Evolutionary conservation across 2,888 invertebrate genomes (phyloP), one percentile per base, ranked within the genome.

Genomic region (Lasioglossum calceatum): DNA sequence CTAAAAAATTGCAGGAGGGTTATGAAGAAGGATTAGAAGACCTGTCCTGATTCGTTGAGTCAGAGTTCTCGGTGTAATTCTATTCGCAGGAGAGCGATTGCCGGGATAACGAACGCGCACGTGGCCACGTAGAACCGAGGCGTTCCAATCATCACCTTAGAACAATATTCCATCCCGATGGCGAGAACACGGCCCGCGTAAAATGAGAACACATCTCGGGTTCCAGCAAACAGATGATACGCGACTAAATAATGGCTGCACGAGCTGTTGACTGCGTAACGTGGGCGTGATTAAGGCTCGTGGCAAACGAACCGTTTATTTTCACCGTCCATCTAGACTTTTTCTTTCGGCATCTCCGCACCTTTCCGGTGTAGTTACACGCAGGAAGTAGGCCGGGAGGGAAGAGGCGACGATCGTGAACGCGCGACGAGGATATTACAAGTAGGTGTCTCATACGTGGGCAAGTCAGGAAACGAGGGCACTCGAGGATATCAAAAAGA

Each of bases 381-480:
- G 78, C 89, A 78, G 81, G 87, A 88, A 90, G 84, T 80, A 85
- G 87, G 75, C 80, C 89, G 86, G 80, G 90, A 90, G 91, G 89
- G 91, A 91, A 87, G 86, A 89, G 90, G 74, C 85, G 87, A 84
- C 80, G 81, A 76, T 64, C 87, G 81, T 89, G 82, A 86, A 81
- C 90, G 87, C 74, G 82, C 87, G 81, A 82, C 84, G 88, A 87
- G 84, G 82, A 82, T 90, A 86, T 85, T 75, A 89, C 85, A 82
- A 89, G 86, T 89, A 89, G 87, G 82, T 86, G 85, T 86, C 82
- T 82, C 84, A 87, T 88, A 92, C 86, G 89, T 93, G 94, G 94
- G 95, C 93, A 93, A 92, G 94, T 93, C 95, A 93, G 95, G 94
- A 95, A 95, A 93, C 94, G 93, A 92, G 93, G 89, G 92, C 94